Evolutionary conservation across 92 coral and sea anemone genomes (phyloP), one percentile per base, ranked within the genome.

Genomic region (Chrysogorgia sp.): DNA sequence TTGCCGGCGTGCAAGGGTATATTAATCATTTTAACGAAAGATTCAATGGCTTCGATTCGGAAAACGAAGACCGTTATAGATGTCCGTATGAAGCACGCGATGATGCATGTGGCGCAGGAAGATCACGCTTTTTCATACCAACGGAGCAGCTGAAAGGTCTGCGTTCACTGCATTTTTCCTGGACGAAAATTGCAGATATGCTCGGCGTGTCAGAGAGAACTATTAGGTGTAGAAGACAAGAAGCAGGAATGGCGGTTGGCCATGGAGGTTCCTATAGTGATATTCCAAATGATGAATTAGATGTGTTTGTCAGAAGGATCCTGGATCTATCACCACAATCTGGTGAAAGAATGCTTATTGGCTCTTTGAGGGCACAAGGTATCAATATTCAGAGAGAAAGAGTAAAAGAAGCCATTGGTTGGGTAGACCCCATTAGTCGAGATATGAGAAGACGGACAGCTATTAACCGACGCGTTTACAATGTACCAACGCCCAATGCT

Each of bases 161-260:
- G 67, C 76, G 88, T 9, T 85, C 85, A 7, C 76, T 84, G 35
- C 81, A 83, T 24, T 84, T 84, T 61, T 79, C 88, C 15, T 84
- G 88, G 88, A 63, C 20, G 15, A 70, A 75, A 10, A 79, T 84
- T 10, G 80, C 85, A 20, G 61, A 79, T 29, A 80, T 85, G 85
- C 58, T 85, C 29, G 82, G 89, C 2, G 85, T 85, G 43, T 85
- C 89, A 19, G 85, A 74, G 79, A 85, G 41, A 81, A 85, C 86
- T 43, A 56, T 86, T 22, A 41, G 83, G 33, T 55, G 86, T 10
- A 37, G 86, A 75, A 43, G 72, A 33, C 57, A 81, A 19, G 89
- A 67, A 67, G 19, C 40, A 3, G 74, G 74, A 7, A 67, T 67
- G 74, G 0, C 47, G 0, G 23, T 67, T 20, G 74, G 74, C 6